Evolutionary conservation across 2,797 vertebrate genomes (phyloP).

Genomic region (Poliocrania exsul): DNA sequence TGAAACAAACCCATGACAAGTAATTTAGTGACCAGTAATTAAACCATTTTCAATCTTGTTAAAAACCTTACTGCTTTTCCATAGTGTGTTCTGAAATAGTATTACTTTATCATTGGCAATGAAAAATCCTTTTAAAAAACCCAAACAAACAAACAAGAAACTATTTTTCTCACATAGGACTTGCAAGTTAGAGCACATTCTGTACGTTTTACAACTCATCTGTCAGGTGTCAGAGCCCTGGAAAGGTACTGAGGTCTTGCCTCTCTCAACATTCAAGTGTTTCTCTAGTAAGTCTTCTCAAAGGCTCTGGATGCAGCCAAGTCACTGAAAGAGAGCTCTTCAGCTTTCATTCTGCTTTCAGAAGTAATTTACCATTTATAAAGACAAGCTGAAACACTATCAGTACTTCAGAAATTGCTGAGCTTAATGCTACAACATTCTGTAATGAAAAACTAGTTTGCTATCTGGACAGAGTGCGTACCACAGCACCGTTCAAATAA

Average conservation of each 20-base stretch:
- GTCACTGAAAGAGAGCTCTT: neutral
- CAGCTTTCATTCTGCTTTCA: neutral
- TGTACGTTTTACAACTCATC: neutral
- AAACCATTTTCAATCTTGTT: neutral
- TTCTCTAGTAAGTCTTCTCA: neutral
- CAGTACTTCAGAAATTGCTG: neutral
- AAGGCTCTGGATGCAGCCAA: neutral
- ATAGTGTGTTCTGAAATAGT: neutral
- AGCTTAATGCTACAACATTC: neutral
- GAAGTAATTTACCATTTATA: neutral
- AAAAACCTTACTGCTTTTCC: neutral
- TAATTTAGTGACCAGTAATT: neutral
- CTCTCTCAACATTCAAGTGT: neutral
- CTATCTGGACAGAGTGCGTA: neutral
- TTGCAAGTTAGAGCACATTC: neutral
- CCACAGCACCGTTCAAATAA: neutral
- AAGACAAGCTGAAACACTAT: neutral
- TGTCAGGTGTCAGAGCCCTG: neutral
- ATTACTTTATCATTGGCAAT: neutral
- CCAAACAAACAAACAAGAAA: neutral
- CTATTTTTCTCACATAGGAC: neutral
- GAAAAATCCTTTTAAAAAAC: neutral
- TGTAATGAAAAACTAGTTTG: neutral
- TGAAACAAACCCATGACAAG: neutral
- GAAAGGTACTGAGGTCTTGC: neutral